A percentile compares a stretch with the other conserved stretches of the same genome.
Conservation (phyloP, 53 echinoderm and acorn worm species). For the Crossaster papposus region DNA sequence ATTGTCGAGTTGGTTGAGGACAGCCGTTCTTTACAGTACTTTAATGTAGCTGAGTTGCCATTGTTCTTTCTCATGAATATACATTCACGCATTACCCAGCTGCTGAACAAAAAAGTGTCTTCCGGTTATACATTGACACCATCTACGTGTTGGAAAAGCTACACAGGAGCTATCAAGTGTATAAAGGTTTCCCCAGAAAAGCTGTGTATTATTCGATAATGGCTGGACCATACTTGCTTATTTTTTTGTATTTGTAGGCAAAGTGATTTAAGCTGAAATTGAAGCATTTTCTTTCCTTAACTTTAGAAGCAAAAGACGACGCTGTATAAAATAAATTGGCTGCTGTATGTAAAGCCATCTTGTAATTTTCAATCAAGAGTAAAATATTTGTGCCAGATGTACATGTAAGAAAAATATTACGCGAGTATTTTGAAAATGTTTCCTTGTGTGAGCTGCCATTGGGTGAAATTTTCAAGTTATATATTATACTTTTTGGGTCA, state of each 20-base stretch:
- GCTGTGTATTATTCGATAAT: not conserved
- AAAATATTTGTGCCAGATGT: slow-evolving; percentile 1
- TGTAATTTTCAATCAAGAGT: slow-evolving; percentile 19
- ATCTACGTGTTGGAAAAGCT: not conserved
- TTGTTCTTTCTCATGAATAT: no score
- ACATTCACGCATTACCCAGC: no score
- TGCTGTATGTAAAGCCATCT: not conserved
- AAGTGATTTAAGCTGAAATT: not conserved
- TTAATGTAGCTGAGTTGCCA: no score
- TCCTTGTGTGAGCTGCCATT: not conserved
- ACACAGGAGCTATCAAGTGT: not conserved
- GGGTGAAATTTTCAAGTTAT: not conserved
- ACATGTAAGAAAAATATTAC: not conserved
- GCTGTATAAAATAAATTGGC: slow-evolving; percentile 9
- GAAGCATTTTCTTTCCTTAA: not conserved
- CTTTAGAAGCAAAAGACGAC: not conserved
- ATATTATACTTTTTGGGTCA: not conserved
- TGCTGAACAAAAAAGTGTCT: no score
- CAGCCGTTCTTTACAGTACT: no score
- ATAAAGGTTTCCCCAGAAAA: not conserved
- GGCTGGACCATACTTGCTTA: not conserved
- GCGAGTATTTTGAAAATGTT: slow-evolving; percentile 4
- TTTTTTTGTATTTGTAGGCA: not conserved
- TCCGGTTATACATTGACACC: not conserved
- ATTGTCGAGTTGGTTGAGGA: no score